Percentiles rank a stretch among this genome's conserved stretches.
Evolutionary conservation across 2,113 vertebrate species (phyloP).

Genomic region (Anarhynchus alexandrinus): DNA sequence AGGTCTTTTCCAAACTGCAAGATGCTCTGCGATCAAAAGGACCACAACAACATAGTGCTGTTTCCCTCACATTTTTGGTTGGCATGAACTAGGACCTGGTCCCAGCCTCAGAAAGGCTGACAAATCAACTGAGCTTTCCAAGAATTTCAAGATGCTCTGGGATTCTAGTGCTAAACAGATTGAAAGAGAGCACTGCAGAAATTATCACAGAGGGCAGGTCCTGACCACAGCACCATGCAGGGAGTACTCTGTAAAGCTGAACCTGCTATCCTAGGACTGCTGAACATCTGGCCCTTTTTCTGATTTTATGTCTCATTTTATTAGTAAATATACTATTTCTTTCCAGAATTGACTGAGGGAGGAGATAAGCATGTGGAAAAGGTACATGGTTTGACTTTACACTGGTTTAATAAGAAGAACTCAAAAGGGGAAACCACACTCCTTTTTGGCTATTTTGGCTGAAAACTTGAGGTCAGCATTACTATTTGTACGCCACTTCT

Average conservation of each 20-base stretch:
- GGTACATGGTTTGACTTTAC: not conserved
- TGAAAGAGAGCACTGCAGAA: not conserved
- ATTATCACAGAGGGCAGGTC: not conserved
- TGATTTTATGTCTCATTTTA: not conserved
- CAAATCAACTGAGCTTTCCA: not conserved
- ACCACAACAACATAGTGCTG: not conserved
- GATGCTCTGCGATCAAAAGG: not conserved
- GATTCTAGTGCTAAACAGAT: not conserved
- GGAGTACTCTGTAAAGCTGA: not conserved
- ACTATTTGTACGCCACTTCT: accelerated
- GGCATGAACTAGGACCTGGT: not conserved
- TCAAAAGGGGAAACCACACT: not conserved
- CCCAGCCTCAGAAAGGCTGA: not conserved
- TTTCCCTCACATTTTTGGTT: not conserved
- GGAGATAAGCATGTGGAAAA: not conserved
- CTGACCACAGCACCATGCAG: not conserved
- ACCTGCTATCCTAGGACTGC: not conserved
- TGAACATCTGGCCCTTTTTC: not conserved
- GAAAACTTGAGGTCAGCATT: not conserved
- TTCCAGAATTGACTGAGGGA: not conserved
- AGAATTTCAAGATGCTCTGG: not conserved
- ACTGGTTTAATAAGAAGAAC: not conserved
- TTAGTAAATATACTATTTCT: not conserved
- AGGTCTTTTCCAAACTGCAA: not conserved
- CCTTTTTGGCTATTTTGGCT: not conserved